Conservation (phyloP, 2,797 vertebrate species). For the Yasuhikotakia modesta region DNA sequence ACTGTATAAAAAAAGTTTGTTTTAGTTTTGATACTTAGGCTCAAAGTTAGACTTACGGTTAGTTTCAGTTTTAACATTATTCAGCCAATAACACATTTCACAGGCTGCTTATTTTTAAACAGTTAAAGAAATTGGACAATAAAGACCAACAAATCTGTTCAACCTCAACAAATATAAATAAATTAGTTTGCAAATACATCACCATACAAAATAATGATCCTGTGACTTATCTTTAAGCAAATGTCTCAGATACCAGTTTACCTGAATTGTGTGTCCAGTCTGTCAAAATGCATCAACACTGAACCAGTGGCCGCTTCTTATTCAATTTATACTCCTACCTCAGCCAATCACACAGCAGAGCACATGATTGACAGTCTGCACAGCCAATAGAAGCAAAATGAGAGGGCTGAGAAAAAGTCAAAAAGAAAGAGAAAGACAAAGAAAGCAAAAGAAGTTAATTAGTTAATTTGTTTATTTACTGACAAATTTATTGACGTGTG, state of each 20-base stretch:
- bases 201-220: background rate
- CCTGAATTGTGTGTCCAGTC: conserved; percentile 57
- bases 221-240: background rate
- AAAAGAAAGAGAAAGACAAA: no score
- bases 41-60: background rate
- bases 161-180: background rate
- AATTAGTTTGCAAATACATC: background rate
- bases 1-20: no score
- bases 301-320: conserved; percentile 72
- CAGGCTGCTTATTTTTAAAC: background rate
- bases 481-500: background rate
- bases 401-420: background rate
- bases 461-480: background rate
- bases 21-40: no score
- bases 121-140: conserved; percentile 14
- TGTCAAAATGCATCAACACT: conserved; percentile 79
- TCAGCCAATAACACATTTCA: conserved; percentile 45
- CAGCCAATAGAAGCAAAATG: conserved; percentile 59
- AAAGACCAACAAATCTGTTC: conserved; percentile 21
- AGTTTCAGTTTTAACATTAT: conserved; percentile 15
- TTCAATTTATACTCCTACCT: conserved; percentile 65
- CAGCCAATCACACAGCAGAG: conserved; percentile 65
- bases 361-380: conserved; percentile 16
- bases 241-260: conserved; percentile 44
- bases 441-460: background rate